Evolutionary conservation across 2,888 invertebrate genomes (phyloP).

Genomic region (Augochlorella aurata): DNA sequence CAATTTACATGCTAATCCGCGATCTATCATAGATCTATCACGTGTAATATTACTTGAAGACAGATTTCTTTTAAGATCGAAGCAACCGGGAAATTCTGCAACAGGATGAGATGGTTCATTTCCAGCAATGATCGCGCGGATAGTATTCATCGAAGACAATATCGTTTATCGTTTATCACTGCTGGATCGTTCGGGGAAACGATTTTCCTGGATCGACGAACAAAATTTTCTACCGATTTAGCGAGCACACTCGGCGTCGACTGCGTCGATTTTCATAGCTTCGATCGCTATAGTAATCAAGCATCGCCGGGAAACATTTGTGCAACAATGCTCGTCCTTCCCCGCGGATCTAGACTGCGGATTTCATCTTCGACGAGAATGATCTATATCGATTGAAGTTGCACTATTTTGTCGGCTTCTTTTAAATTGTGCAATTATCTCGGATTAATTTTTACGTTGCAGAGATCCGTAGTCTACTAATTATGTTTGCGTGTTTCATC

Average conservation of each 20-base stretch:
- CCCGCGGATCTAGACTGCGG: not conserved
- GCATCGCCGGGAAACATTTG: not conserved
- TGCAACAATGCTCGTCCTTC: not conserved
- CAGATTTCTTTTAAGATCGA: no score
- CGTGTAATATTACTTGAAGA: no score
- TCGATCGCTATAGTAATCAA: not conserved
- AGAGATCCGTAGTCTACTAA: not conserved
- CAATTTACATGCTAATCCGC: no score
- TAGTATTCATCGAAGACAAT: not conserved
- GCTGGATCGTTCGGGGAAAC: not conserved
- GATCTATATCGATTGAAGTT: no score
- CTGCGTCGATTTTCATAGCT: not conserved
- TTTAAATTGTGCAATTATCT: no score
- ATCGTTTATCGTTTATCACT: not conserved
- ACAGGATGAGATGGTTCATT: not conserved
- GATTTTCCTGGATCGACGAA: not conserved
- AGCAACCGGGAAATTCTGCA: no score
- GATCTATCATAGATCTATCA: no score
- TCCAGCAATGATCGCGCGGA: not conserved
- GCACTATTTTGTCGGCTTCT: no score
- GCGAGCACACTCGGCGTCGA: no score
- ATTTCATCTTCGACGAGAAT: no score
- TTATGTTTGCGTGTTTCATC: not conserved
- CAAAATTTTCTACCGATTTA: not conserved
- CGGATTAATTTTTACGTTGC: no score